Base-by-base conservation (phyloP, 2,888 invertebrate genomes). In the Phania funesta region DNA sequence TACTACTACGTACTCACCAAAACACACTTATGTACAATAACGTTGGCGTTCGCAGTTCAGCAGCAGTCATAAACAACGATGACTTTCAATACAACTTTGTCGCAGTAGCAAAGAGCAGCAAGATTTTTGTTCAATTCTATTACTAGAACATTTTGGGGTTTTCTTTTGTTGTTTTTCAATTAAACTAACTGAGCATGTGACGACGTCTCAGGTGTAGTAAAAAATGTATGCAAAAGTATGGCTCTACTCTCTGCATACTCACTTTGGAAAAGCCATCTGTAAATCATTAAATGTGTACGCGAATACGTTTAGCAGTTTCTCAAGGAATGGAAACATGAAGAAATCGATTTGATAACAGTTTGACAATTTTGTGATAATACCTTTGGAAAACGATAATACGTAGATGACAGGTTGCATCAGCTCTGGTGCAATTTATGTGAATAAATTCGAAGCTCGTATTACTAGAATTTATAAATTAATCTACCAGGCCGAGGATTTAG, bases 1-100 rank as follows among this genome's bases (percentile, higher is more conserved):
- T 67, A 75, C 67, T 22, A 20, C 22, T 60, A 50, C n/a, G 13
- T 62, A 62, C 62, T 26, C 29, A 38, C 18, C 9, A 22, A 48
- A 74, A 65, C 58, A 68, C 80, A 67, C n/a, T 46, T 60, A 62
- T 64, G 58, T 44, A 54, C 70, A 50, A 38, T 32, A 71, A 71
- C 71, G 79, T 75, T 44, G 24, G 16, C 60, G 20, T 44, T 62
- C 11, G 32, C 64, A 9, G 64, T 32, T 46, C n/a, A 26, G 64
- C 48, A 48, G 50, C 29, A 13, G 65, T 29, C 41, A 6, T 7
- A 20, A 16, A 1, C 18, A 16, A 38, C 32, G 46, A 18, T 13
- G 29, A 32, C 50, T 18, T 22, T 44, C 5, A 13, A 44, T 20
- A 18, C 38, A 20, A 64, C 35, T 18, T 24, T 46, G 18, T 11